Conservation (phyloP, 2,797 vertebrate species). For the Xenentodon cancila region DNA sequence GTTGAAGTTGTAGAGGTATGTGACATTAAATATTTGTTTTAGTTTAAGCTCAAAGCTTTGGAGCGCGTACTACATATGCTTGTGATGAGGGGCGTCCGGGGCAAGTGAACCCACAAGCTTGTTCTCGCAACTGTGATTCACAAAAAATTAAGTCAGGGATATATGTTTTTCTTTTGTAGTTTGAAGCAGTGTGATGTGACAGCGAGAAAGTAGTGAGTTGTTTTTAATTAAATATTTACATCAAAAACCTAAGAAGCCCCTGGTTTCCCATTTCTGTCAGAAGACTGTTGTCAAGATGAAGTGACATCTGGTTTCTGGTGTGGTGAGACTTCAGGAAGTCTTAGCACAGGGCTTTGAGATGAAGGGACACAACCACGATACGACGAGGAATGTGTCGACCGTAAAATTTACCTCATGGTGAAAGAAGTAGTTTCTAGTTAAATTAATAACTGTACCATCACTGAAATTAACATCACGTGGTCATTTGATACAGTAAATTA, state of each 20-base stretch:
- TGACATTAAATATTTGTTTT: slow-evolving; percentile 40
- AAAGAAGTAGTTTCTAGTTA: slow-evolving; percentile 21
- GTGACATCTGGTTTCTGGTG: slow-evolving; percentile 43
- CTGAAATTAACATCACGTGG: slow-evolving; percentile 21
- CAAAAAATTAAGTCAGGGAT: slow-evolving; percentile 53
- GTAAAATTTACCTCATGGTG: slow-evolving; percentile 7
- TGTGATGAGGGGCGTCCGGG: slow-evolving; percentile 26
- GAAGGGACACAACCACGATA: slow-evolving; percentile 9
- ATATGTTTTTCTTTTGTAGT: slow-evolving; percentile 32
- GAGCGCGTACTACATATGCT: slow-evolving; percentile 38
- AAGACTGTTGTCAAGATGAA: slow-evolving; percentile 21
- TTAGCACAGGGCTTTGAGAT: slow-evolving; percentile 19
- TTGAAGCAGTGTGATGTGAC: slow-evolving; percentile 56
- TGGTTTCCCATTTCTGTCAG: slow-evolving; percentile 7
- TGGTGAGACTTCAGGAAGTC: slow-evolving; percentile 4
- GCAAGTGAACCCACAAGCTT: slow-evolving; percentile 67
- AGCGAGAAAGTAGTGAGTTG: slow-evolving; percentile 29
- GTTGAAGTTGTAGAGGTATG: slow-evolving; percentile 23
- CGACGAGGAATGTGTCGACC: slow-evolving; percentile 22
- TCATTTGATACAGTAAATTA: not conserved
- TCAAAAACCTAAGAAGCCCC: not conserved
- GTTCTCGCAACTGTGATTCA: slow-evolving; percentile 45
- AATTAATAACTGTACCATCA: slow-evolving; percentile 7
- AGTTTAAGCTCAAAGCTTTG: slow-evolving; percentile 41
- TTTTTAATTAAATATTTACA: not conserved